Conservation (phyloP, 2,797 vertebrate genomes). For the Delichon dasypus region DNA sequence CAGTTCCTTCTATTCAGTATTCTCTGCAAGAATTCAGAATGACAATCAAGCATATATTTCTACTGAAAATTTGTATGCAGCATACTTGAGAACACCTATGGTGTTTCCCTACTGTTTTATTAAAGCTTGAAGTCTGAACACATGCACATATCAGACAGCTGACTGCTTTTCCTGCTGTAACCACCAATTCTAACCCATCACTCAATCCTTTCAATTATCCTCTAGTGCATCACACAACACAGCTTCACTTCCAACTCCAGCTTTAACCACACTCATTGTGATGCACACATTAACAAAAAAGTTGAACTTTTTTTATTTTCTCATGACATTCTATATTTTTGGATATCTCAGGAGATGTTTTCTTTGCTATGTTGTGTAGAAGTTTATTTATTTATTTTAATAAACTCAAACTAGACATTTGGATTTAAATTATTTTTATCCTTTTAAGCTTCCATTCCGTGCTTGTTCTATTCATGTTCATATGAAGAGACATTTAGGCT, state of each 20-base stretch:
- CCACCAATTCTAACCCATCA: background rate
- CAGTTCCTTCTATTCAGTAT: background rate
- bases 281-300: background rate
- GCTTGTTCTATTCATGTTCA: background rate
- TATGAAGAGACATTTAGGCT: background rate
- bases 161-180: background rate
- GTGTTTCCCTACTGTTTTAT: background rate
- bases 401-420: background rate
- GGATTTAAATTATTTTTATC: background rate
- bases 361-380: background rate
- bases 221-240: rapidly evolving
- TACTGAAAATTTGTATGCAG: background rate
- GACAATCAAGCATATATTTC: background rate
- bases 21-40: background rate
- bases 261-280: background rate
- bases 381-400: background rate
- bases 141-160: background rate
- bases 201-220: background rate
- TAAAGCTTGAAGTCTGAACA: background rate
- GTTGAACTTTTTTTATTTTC: background rate
- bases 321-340: background rate
- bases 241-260: background rate
- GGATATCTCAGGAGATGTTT: background rate
- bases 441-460: background rate
- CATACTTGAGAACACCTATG: rapidly evolving